Percentiles rank a stretch among this genome's conserved stretches.
phyloP scores from a whole-genome alignment of 2,888 invertebrate genomes.

The Escarpia spicata region DNA sequence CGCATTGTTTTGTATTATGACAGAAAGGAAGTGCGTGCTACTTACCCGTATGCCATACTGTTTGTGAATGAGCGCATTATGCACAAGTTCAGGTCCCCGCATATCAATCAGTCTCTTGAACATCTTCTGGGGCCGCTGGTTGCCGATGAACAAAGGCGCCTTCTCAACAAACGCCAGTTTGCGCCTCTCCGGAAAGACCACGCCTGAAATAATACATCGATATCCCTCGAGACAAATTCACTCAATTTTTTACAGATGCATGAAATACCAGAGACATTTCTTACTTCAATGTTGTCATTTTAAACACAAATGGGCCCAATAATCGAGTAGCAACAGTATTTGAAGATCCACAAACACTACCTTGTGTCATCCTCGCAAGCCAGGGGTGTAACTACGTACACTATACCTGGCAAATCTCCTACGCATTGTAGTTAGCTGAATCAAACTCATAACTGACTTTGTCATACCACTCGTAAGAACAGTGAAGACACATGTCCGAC shows the following conservation, averaged over 20 bases:
- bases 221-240: neutral
- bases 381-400: too few species aligned
- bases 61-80: slow-evolving; percentile 85
- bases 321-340: neutral
- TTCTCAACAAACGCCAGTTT: slow-evolving; percentile 76
- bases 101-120: slow-evolving; percentile 83
- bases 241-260: too few species aligned
- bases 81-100: slow-evolving; percentile 88
- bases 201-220: slow-evolving; percentile 47
- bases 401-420: too few species aligned
- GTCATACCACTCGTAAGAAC: too few species aligned
- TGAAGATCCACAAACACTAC: too few species aligned
- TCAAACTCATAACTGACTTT: too few species aligned
- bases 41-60: slow-evolving; percentile 93
- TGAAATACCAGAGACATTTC: too few species aligned
- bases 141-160: slow-evolving; percentile 71
- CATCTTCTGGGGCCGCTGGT: slow-evolving; percentile 83
- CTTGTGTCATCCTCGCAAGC: too few species aligned
- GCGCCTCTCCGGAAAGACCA: slow-evolving; percentile 54
- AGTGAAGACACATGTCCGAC: too few species aligned
- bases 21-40: slow-evolving; percentile 39
- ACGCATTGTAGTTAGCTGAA: too few species aligned
- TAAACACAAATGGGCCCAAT: neutral
- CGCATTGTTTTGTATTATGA: too few species aligned
- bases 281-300: neutral